phyloP scores from a whole-genome alignment of 2,888 invertebrate genomes.

The Tenthredo mesomela region DNA sequence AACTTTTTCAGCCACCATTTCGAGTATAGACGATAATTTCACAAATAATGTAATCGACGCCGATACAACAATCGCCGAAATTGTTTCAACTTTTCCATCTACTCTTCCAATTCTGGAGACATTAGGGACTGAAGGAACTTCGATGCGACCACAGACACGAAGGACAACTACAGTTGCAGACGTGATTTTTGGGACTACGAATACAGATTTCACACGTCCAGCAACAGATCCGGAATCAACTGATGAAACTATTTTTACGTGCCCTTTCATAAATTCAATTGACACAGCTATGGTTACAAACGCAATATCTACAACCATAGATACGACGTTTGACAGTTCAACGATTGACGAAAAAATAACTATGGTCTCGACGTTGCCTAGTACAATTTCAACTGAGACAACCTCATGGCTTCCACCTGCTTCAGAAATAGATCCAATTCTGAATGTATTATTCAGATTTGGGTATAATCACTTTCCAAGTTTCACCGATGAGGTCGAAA shows the following conservation, averaged over 20 bases:
- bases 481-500: not conserved
- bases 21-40: not conserved
- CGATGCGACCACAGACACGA: not conserved
- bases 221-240: not conserved
- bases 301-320: not conserved
- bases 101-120: not conserved
- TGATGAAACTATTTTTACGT: not conserved
- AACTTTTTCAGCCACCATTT: not conserved
- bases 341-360: not conserved
- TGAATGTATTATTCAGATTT: not conserved
- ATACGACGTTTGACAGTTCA: not conserved
- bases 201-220: not conserved
- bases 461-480: slow-evolving; percentile 2
- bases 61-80: not conserved
- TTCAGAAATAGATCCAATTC: not conserved
- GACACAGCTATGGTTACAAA: not conserved
- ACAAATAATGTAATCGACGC: not conserved
- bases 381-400: not conserved
- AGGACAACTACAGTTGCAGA: not conserved
- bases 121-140: not conserved
- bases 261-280: not conserved
- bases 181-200: not conserved
- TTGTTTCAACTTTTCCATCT: not conserved
- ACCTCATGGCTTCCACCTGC: not conserved
- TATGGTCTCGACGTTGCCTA: not conserved